Percentiles rank a stretch among this genome's conserved stretches.
Evolutionary conservation across 2,888 invertebrate species (phyloP).

Genomic region (Phyllotreta striolata): DNA sequence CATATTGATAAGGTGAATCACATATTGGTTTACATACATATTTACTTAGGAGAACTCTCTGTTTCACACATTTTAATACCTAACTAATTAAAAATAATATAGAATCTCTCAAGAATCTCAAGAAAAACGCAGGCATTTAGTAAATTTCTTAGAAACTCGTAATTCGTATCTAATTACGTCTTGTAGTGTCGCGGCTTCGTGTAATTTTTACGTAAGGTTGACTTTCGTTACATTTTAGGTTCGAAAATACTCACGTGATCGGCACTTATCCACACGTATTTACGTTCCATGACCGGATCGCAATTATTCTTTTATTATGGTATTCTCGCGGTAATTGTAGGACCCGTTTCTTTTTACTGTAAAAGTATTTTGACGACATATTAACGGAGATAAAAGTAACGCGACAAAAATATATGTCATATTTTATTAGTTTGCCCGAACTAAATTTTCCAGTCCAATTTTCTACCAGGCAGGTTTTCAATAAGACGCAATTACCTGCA

Average conservation of each 20-base stretch:
- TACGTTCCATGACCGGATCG: constrained; percentile 12
- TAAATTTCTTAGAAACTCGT: not conserved
- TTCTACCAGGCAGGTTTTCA: no score
- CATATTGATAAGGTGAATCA: no score
- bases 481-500: no score
- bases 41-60: no score
- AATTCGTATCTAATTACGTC: not conserved
- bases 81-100: no score
- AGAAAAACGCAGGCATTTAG: not conserved
- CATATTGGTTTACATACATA: no score
- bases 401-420: no score
- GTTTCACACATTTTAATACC: no score
- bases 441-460: no score
- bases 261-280: constrained; percentile 9
- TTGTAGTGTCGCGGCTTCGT: not conserved
- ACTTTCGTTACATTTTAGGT: constrained; percentile 13
- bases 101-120: not conserved
- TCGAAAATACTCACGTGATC: constrained; percentile 9
- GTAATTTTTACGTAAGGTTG: constrained; percentile 14
- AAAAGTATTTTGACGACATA: constrained; percentile 12
- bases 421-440: no score
- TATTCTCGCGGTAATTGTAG: constrained; percentile 21
- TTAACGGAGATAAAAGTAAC: constrained; percentile 1
- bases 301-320: constrained; percentile 17
- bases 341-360: constrained; percentile 27